Evolutionary conservation across 2,797 vertebrate species (phyloP).

Genomic region (Oreochromis grahami): DNA sequence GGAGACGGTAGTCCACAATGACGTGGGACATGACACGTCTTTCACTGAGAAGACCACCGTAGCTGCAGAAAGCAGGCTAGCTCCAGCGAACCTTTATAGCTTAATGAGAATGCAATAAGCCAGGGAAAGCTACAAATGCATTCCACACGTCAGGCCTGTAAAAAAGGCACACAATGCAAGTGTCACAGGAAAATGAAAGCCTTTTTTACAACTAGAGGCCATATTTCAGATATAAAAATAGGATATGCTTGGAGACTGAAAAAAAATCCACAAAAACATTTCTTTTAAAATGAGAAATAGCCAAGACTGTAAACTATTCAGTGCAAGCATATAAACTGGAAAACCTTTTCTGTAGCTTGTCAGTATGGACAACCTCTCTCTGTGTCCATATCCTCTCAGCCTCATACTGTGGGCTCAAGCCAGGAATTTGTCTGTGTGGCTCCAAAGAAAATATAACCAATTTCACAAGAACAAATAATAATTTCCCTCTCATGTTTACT

Average conservation of each 20-base stretch:
- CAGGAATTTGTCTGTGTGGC: constrained; percentile 26
- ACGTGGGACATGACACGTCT: background rate
- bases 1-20: constrained; percentile 52
- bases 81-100: constrained; percentile 9
- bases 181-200: background rate
- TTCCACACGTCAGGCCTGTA: constrained; percentile 47
- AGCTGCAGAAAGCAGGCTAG: constrained; percentile 22
- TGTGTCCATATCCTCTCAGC: background rate
- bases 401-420: background rate
- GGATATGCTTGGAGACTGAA: background rate
- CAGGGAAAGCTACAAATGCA: constrained; percentile 35
- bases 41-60: constrained; percentile 54
- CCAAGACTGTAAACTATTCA: constrained; percentile 2
- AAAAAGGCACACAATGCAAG: constrained; percentile 31
- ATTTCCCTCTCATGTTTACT: constrained; percentile 39
- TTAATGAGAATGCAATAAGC: constrained; percentile 52
- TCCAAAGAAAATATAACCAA: constrained; percentile 39
- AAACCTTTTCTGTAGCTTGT: constrained; percentile 9
- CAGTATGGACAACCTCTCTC: constrained; percentile 1
- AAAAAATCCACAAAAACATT: background rate
- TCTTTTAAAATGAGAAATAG: background rate
- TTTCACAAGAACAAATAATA: constrained; percentile 53
- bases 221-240: background rate
- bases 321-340: constrained; percentile 16
- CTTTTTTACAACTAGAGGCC: background rate